These are phyloP conservation scores for Toxotes chatareus DNA, from an alignment of 2,113 vertebrate species.

Conservation along the genomic window DNA sequence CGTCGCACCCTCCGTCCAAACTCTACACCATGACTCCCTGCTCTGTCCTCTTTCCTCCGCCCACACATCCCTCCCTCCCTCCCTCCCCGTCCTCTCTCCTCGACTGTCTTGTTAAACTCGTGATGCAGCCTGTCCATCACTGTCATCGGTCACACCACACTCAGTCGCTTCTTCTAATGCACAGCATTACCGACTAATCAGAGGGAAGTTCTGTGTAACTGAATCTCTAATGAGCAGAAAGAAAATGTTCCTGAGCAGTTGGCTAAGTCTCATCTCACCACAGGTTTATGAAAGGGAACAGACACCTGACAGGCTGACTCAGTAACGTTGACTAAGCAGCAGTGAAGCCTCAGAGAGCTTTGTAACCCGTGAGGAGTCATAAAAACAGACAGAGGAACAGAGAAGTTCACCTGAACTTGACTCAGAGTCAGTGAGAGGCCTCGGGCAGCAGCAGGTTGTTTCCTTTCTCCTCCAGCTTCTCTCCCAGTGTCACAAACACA, in stretches of 20 bases:
- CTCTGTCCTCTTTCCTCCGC: slow-evolving; percentile 32
- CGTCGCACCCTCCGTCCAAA: slow-evolving; percentile 1
- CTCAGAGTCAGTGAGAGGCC: not conserved
- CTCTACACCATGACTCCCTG: slow-evolving; percentile 55
- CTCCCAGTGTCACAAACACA: not conserved
- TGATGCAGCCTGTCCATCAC: slow-evolving; percentile 18
- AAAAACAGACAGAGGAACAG: no score
- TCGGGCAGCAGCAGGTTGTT: not conserved
- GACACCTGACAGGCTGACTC: no score
- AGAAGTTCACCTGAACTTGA: not conserved
- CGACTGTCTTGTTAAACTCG: not conserved
- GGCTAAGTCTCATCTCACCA: no score
- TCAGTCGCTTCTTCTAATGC: not conserved
- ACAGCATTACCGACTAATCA: not conserved
- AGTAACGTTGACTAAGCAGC: no score
- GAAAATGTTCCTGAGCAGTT: not conserved
- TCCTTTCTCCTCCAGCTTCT: slow-evolving; percentile 1
- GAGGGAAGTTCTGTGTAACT: not conserved
- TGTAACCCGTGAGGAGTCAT: no score
- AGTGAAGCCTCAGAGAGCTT: no score
- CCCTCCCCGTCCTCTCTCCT: not conserved
- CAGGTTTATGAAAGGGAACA: no score
- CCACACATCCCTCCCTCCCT: slow-evolving; percentile 30
- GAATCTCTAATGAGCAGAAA: slow-evolving; percentile 15
- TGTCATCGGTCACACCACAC: not conserved